Evolutionary conservation across 1,140 invertebrate species (phyloP).

Genomic region (Periplaneta americana): DNA sequence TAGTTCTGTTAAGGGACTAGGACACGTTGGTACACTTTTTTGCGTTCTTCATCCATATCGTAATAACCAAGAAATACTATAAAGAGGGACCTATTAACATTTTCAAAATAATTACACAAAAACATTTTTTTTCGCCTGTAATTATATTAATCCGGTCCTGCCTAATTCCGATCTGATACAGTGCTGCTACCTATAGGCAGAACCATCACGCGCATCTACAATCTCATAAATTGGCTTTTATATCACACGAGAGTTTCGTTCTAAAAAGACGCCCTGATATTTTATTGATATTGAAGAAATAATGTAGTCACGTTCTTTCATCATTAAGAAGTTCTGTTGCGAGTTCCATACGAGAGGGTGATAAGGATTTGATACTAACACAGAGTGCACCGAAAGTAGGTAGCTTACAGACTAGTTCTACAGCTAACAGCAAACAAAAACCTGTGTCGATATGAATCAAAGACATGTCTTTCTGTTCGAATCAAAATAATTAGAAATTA

Average conservation of each 20-base stretch:
- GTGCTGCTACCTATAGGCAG: background rate
- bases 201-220: background rate
- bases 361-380: no score
- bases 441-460: no score
- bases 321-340: no score
- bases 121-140: slow-evolving; percentile 13
- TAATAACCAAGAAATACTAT: background rate
- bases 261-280: background rate
- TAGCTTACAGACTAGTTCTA: no score
- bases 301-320: no score
- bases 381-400: no score
- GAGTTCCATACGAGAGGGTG: no score
- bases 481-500: no score
- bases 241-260: background rate
- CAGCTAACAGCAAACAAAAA: no score
- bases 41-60: background rate
- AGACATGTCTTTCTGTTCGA: no score
- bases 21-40: background rate
- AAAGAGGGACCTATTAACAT: slow-evolving; percentile 6
- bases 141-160: slow-evolving; percentile 9
- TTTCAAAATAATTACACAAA: slow-evolving; percentile 13
- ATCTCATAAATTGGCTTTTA: background rate
- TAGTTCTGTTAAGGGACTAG: background rate
- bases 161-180: background rate
- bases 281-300: background rate